phyloP scores from a whole-genome alignment of 1,140 invertebrate genomes.

The Pseudobourletiella spinata region DNA sequence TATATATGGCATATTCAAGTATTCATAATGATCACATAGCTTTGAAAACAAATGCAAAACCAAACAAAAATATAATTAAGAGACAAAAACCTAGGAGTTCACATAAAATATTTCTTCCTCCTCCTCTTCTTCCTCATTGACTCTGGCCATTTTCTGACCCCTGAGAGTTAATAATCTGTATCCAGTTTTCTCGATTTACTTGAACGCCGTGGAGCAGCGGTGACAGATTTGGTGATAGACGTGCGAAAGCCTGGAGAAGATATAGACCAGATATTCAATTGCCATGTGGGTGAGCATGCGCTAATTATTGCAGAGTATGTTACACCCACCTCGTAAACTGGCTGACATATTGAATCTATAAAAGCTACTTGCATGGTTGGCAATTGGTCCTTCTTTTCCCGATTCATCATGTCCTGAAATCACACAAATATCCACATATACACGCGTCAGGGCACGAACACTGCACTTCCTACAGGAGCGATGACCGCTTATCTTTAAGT shows the following conservation, averaged over 20 bases:
- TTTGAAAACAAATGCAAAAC: constrained; percentile 9
- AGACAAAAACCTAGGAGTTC: not conserved
- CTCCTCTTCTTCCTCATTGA: not conserved
- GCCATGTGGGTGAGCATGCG: constrained; percentile 1
- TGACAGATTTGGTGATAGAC: constrained; percentile 62
- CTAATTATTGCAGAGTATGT: constrained; percentile 1
- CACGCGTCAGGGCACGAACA: not conserved
- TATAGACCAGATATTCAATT: constrained; percentile 3
- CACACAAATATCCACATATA: constrained; percentile 18
- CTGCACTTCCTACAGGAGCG: too few species aligned
- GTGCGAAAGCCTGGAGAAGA: constrained; percentile 66
- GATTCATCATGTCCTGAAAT: constrained; percentile 85
- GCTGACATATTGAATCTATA: constrained; percentile 90
- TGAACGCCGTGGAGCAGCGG: constrained; percentile 76
- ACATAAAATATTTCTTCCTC: not conserved
- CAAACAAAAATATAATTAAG: not conserved
- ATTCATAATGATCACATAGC: constrained; percentile 5
- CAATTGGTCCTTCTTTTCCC: constrained; percentile 88
- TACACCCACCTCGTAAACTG: constrained; percentile 76
- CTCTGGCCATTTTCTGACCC: constrained; percentile 18
- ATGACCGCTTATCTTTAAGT: too few species aligned
- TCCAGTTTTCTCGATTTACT: constrained; percentile 72
- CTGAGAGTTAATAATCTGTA: constrained; percentile 51
- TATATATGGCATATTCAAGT: not conserved
- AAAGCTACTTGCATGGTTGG: constrained; percentile 94